Conservation (phyloP, 2,113 vertebrate species). For the Heterocephalus glaber region DNA sequence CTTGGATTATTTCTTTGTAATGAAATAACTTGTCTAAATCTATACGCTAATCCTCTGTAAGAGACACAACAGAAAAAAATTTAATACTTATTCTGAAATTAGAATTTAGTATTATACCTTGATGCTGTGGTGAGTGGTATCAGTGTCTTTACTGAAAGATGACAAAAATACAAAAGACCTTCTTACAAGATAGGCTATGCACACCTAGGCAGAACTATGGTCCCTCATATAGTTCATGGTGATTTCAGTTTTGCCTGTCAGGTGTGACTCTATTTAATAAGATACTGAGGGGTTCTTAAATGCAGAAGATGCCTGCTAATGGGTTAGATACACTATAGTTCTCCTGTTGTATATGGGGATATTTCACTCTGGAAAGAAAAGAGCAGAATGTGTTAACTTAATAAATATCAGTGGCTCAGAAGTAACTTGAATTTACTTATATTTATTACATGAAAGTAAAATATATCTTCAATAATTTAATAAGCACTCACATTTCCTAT, state of each 20-base stretch:
- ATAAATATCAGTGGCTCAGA: neutral
- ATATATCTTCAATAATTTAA: neutral
- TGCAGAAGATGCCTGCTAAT: neutral
- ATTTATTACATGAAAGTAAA: slow-evolving; percentile 14
- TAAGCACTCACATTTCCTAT: neutral
- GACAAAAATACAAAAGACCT: neutral
- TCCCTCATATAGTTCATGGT: neutral
- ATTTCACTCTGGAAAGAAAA: neutral
- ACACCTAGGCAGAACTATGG: neutral
- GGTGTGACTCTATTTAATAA: neutral
- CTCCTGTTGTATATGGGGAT: neutral
- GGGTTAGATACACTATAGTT: neutral
- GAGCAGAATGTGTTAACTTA: neutral
- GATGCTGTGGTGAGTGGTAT: neutral
- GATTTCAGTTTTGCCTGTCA: neutral
- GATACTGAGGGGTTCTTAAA: neutral
- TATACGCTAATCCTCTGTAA: neutral
- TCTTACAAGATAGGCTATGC: neutral
- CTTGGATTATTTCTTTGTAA: neutral
- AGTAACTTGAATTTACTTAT: neutral
- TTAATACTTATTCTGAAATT: neutral
- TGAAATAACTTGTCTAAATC: neutral
- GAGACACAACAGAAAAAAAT: neutral
- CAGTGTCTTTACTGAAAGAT: neutral
- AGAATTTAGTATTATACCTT: neutral